These are phyloP conservation scores for Heliconius hortense DNA, from an alignment of 2,888 invertebrate genomes.

Conservation along the genomic window DNA sequence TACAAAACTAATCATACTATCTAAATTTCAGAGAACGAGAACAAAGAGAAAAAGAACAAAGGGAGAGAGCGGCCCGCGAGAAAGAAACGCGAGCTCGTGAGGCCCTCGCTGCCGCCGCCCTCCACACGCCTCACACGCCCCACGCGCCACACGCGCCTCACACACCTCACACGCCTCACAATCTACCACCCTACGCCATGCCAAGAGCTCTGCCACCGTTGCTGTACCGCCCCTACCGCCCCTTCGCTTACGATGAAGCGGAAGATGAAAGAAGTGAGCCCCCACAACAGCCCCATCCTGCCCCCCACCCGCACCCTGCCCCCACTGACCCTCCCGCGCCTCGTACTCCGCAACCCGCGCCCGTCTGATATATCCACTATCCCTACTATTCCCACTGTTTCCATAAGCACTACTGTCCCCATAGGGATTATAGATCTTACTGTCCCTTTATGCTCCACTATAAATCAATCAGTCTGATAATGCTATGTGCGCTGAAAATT, in stretches of 20 bases:
- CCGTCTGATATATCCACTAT: constrained; percentile 33
- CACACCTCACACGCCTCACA: constrained; percentile 38
- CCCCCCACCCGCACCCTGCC: constrained; percentile 42
- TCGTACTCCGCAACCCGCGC: constrained; percentile 37
- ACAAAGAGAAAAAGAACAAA: constrained; percentile 65
- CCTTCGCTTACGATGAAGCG: constrained; percentile 53
- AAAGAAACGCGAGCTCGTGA: constrained; percentile 69
- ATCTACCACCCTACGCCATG: background rate
- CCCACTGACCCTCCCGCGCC: constrained; percentile 25
- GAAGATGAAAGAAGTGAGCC: constrained; percentile 45
- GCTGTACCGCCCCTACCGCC: constrained; percentile 64
- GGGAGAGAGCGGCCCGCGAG: constrained; percentile 71
- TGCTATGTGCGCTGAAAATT: background rate
- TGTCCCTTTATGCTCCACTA: background rate
- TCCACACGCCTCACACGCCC: constrained; percentile 62
- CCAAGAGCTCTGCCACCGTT: constrained; percentile 57
- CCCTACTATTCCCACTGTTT: constrained; percentile 9
- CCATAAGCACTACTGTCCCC: background rate
- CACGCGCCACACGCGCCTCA: constrained; percentile 74
- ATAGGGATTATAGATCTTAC: background rate
- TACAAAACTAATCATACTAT: background rate
- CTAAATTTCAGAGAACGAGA: constrained; percentile 53
- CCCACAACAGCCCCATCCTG: constrained; percentile 45
- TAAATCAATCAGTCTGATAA: background rate
- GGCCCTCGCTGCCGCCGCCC: constrained; percentile 60